Evolutionary conservation across 2,113 vertebrate genomes (phyloP).

Genomic region (Ochotona princeps): DNA sequence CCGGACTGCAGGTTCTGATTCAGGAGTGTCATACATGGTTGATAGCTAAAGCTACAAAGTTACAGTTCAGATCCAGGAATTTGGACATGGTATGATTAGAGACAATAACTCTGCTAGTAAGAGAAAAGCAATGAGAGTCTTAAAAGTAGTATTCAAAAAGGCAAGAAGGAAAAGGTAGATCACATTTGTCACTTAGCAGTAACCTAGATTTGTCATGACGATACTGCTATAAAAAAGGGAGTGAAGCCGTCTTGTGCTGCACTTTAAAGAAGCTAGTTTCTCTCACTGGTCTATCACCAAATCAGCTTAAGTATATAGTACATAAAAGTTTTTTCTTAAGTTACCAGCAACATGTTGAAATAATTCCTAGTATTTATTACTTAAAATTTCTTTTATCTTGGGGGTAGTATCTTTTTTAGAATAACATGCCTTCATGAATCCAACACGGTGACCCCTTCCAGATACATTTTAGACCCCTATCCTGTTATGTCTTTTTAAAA

Average conservation of each 20-base stretch:
- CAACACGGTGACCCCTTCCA: background rate
- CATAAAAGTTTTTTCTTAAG: constrained; percentile 38
- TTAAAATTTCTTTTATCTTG: constrained; percentile 29
- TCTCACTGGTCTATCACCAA: constrained; percentile 22
- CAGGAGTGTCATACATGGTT: background rate
- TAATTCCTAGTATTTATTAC: constrained; percentile 33
- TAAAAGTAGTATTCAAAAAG: background rate
- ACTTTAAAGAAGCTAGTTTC: constrained; percentile 12
- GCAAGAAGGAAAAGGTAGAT: background rate
- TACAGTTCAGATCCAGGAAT: background rate
- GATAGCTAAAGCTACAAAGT: background rate
- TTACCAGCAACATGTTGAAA: background rate
- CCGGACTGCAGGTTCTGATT: background rate
- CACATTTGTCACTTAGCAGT: background rate
- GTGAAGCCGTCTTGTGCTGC: background rate
- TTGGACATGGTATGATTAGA: background rate
- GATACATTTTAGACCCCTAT: background rate
- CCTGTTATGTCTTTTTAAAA: constrained; percentile 34
- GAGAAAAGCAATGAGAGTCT: background rate
- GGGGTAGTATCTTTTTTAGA: background rate
- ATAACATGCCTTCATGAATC: background rate
- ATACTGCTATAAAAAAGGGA: background rate
- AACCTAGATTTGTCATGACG: background rate
- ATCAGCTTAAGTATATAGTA: constrained; percentile 3
- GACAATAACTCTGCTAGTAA: background rate